phyloP scores from a whole-genome alignment of 2,797 vertebrate genomes.

The Phalanger gymnotis region DNA sequence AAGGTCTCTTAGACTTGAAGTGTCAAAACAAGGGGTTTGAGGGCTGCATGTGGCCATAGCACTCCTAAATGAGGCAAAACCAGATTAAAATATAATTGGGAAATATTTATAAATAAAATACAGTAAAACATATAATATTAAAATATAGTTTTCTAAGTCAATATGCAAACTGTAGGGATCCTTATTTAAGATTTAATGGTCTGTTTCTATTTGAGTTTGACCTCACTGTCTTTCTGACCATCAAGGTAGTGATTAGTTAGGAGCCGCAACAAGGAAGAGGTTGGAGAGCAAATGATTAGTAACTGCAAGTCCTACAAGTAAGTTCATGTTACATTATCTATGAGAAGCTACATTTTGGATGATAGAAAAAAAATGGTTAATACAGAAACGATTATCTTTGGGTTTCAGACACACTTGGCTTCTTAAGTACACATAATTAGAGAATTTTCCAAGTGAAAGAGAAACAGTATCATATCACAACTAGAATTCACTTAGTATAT shows the following conservation, averaged over 20 bases:
- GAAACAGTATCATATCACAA: neutral
- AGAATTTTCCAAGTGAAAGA: neutral
- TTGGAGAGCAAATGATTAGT: neutral
- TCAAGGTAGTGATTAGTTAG: neutral
- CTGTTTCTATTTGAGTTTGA: neutral
- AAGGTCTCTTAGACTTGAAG: neutral
- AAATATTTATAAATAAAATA: neutral
- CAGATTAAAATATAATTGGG: neutral
- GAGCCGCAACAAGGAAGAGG: neutral
- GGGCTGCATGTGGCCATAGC: too few relatives aligned
- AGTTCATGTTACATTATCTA: neutral
- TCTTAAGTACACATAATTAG: neutral
- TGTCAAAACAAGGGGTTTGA: neutral
- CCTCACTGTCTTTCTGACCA: neutral
- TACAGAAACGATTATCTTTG: neutral
- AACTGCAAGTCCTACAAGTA: neutral
- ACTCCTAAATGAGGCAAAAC: neutral
- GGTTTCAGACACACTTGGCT: neutral
- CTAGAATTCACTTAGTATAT: neutral
- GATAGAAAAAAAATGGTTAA: neutral
- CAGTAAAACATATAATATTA: neutral
- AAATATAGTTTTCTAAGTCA: neutral
- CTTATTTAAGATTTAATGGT: neutral
- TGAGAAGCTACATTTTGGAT: neutral
- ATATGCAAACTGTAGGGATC: neutral